Evolutionary conservation across 37 sponge, comb jelly and placozoan species (phyloP).

Genomic region (Geodia barretti): DNA sequence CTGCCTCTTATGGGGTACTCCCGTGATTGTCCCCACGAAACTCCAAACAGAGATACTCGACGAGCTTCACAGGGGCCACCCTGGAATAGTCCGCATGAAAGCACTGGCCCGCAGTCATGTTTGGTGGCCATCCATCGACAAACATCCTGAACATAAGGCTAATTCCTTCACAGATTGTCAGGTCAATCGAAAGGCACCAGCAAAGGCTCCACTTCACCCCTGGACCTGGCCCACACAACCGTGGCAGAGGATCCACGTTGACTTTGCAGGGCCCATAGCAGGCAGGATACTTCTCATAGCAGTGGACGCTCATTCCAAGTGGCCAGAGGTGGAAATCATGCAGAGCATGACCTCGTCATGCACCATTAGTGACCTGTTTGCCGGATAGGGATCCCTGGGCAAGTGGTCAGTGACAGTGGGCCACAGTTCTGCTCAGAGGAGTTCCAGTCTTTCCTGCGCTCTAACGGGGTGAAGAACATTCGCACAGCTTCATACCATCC

Average conservation of each 20-base stretch:
- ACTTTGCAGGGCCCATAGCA: neutral
- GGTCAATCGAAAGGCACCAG: neutral
- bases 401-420: neutral
- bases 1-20: neutral
- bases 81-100: neutral
- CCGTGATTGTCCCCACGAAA: neutral
- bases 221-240: neutral
- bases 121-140: neutral
- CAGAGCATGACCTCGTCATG: neutral
- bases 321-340: neutral
- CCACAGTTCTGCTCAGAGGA: neutral
- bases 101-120: neutral
- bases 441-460: neutral
- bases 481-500: neutral
- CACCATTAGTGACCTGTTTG: neutral
- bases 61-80: neutral
- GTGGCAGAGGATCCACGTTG: neutral
- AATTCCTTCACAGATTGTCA: neutral
- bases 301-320: neutral
- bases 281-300: neutral
- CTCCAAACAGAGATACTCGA: neutral
- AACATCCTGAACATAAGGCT: neutral
- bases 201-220: neutral
- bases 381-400: neutral
- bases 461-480: neutral